phyloP scores from a whole-genome alignment of 2,888 invertebrate genomes.

The Zonitis immaculata region DNA sequence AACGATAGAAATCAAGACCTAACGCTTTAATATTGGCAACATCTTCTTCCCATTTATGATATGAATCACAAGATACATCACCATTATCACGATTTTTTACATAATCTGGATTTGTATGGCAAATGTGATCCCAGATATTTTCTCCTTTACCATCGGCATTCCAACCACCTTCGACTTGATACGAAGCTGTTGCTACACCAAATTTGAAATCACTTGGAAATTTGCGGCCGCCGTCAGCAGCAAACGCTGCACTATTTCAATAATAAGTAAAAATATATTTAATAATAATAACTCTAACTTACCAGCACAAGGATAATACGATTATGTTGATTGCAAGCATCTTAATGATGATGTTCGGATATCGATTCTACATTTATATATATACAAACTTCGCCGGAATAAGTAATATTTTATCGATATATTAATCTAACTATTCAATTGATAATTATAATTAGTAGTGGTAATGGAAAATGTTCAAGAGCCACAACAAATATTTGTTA shows the following conservation, averaged over 20 bases:
- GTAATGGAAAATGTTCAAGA: too few relatives aligned
- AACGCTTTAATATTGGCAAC: conserved; percentile 53
- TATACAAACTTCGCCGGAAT: too few relatives aligned
- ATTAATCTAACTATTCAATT: too few relatives aligned
- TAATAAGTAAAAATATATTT: background rate
- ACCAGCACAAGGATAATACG: background rate
- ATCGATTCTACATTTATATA: too few relatives aligned
- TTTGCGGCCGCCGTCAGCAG: background rate
- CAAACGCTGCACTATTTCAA: background rate
- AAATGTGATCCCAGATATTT: conserved; percentile 53
- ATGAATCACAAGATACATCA: conserved; percentile 62
- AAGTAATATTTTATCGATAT: too few relatives aligned
- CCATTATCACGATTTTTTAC: conserved; percentile 54
- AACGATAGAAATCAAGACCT: conserved; percentile 55
- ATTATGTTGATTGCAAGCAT: too few relatives aligned
- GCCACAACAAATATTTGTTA: too few relatives aligned
- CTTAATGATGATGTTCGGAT: too few relatives aligned
- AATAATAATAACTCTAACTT: background rate
- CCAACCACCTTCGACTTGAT: conserved; percentile 46
- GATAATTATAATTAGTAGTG: too few relatives aligned
- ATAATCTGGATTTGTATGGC: conserved; percentile 47
- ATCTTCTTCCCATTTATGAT: conserved; percentile 59
- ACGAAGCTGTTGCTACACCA: conserved; percentile 41
- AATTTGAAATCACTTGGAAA: conserved; percentile 39
- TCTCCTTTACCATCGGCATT: conserved; percentile 54